Conservation (phyloP, 2,888 invertebrate species). For the Fabriciana adippe region DNA sequence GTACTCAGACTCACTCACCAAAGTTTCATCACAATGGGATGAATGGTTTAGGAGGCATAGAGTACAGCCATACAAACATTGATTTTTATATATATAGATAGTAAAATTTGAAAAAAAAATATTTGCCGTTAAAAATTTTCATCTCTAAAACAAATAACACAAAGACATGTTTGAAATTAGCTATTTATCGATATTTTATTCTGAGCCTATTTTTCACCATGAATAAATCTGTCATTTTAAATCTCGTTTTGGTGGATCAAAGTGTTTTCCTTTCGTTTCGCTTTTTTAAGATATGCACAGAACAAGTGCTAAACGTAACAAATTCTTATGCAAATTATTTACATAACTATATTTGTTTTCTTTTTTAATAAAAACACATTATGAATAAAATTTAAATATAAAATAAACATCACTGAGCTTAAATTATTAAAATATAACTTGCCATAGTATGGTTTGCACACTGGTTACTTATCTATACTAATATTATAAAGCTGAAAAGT, state of each 20-base stretch:
- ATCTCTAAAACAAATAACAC: background rate
- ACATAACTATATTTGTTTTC: conserved; percentile 15
- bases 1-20: too few species aligned
- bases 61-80: too few species aligned
- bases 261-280: conserved; percentile 10
- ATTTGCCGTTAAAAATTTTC: too few species aligned
- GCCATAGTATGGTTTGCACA: background rate
- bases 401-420: conserved; percentile 19
- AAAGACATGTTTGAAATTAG: background rate
- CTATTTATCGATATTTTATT: too few species aligned
- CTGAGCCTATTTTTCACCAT: background rate
- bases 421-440: background rate
- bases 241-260: conserved; percentile 6
- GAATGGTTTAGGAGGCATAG: too few species aligned
- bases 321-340: conserved; percentile 40
- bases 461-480: too few species aligned
- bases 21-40: too few species aligned
- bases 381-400: conserved; percentile 29
- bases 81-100: too few species aligned
- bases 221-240: background rate
- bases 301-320: conserved; percentile 28
- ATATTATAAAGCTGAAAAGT: too few species aligned
- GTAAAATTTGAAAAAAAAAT: too few species aligned
- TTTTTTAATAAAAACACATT: conserved; percentile 32
- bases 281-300: conserved; percentile 16